Evolutionary conservation across 2,888 invertebrate species (phyloP), one percentile per base, ranked within the genome.

Genomic region (Hofmannophila pseudospretella): DNA sequence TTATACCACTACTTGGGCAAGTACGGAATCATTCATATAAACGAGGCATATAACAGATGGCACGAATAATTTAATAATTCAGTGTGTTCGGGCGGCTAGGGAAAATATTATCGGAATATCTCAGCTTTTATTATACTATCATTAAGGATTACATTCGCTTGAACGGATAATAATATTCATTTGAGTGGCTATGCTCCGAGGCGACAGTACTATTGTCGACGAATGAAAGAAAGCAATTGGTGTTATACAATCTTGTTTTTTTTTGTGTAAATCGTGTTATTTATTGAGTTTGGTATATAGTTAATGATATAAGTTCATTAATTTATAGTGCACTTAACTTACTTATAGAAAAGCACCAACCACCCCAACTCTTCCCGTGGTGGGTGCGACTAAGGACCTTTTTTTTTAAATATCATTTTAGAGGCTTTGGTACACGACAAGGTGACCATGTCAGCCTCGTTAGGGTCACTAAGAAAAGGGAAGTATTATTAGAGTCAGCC

Each of bases 1-100:
- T n/a, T n/a, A n/a, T n/a, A n/a, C n/a, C n/a, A n/a, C n/a, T 44
- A 36, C 44, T 61, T 20, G 49, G 27, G n/a, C 19, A 7, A 44
- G 37, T 2, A 27, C 11, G n/a, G n/a, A n/a, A n/a, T n/a, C n/a
- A n/a, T 4, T 19, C n/a, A 10, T 27, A 32, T 45, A 60, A 73
- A 73, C 65, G 53, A 34, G 44, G 52, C 67, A 53, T 42, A 43
- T 47, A 51, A 58, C 56, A 58, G 54, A 66, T 67, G 61, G 55
- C 59, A 56, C 59, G 63, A 67, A 68, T 76, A 70, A 72, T 74
- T 73, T 73, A 73, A 74, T 78, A 73, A 71, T 71, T 73, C 68
- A 65, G 54, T 53, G 38, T 48, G 39, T 46, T 53, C 42, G 42
- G 45, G 47, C 42, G 47, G 55, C 37, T 47, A 39, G 42, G 39